Base-by-base conservation (phyloP, 2,797 vertebrate species). In the Acrocephalus scirpaceus region DNA sequence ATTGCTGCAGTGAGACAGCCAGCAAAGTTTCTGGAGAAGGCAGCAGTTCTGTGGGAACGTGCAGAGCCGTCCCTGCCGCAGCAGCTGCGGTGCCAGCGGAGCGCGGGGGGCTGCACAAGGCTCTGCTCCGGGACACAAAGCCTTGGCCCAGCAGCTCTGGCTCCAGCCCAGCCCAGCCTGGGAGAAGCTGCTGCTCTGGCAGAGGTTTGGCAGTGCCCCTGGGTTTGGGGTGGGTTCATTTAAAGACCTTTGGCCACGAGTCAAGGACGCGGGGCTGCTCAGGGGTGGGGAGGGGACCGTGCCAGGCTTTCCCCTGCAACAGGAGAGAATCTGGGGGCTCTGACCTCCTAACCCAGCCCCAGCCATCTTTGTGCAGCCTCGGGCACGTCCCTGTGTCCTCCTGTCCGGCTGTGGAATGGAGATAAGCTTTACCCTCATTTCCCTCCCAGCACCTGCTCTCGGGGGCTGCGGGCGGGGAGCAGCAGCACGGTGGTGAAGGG, bases 81-180 rank as follows among this genome's bases (percentile, higher is more conserved):
- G 88, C 79, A 36, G 89, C 80, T 9, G 8, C 0, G 3, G 77
- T 42, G 92, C 92, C 92, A 85, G 85, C 11, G 93, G 67, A 47
- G 45, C 1, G 1, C 8, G 0, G 72, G 81, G 71, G 38, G 47
- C 1, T 15, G 78, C 1, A 3, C 56, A 3, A 16, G 5, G 2
- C 13, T 0, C 54, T 2, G 86, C 27, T 2, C 5, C 6, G 82
- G 2, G 1, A 48, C 8, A 60, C 65, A 45, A 30, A 93, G 50
- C 70, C 47, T 38, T 54, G 67, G 69, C 79, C 93, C 86, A 5
- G 4, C 7, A 71, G 23, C 72, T 2, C 81, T 61, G 93, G 92
- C 78, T 60, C 64, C 36, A 12, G 62, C 11, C 84, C 90, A 71
- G 58, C 5, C 71, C 30, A 4, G 54, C 16, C 47, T 56, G 85